phyloP scores from a whole-genome alignment of 2,797 vertebrate genomes.

The Poecilia wingei region DNA sequence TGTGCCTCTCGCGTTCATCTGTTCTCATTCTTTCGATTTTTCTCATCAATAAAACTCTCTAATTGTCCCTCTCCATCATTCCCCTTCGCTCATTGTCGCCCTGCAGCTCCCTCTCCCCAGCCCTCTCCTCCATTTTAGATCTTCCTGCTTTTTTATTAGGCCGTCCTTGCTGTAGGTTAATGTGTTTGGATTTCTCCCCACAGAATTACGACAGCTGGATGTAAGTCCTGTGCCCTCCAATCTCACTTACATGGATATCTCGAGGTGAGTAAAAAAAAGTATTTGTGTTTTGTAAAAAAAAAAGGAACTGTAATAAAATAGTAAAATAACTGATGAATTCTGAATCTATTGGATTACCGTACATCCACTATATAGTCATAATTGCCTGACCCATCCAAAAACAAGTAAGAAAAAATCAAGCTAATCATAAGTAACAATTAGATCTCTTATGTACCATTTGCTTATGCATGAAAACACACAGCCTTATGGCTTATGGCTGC shows the following conservation, averaged over 20 bases:
- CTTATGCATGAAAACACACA: neutral
- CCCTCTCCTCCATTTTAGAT: slow-evolving; percentile 39
- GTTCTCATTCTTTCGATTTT: slow-evolving; percentile 15
- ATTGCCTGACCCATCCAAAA: neutral
- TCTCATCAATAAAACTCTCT: slow-evolving; percentile 38
- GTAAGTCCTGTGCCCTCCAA: slow-evolving; percentile 91
- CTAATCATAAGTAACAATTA: neutral
- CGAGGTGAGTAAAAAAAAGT: slow-evolving; percentile 84
- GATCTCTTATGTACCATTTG: neutral
- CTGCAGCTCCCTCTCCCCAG: neutral
- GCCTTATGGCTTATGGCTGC: neutral
- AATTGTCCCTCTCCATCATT: slow-evolving; percentile 41
- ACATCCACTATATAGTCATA: neutral
- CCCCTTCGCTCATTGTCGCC: slow-evolving; percentile 24
- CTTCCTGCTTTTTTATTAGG: slow-evolving; percentile 47
- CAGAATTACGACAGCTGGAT: slow-evolving; percentile 91
- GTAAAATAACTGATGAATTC: neutral
- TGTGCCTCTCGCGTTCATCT: neutral
- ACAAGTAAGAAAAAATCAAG: neutral
- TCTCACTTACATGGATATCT: slow-evolving; percentile 93
- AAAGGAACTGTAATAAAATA: slow-evolving; percentile 3
- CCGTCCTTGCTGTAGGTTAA: slow-evolving; percentile 69
- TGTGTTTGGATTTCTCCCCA: slow-evolving; percentile 57
- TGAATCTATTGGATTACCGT: neutral
- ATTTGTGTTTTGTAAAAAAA: slow-evolving; percentile 1